Evolutionary conservation across 2,888 invertebrate species (phyloP).

Genomic region (Stenurella melanura): DNA sequence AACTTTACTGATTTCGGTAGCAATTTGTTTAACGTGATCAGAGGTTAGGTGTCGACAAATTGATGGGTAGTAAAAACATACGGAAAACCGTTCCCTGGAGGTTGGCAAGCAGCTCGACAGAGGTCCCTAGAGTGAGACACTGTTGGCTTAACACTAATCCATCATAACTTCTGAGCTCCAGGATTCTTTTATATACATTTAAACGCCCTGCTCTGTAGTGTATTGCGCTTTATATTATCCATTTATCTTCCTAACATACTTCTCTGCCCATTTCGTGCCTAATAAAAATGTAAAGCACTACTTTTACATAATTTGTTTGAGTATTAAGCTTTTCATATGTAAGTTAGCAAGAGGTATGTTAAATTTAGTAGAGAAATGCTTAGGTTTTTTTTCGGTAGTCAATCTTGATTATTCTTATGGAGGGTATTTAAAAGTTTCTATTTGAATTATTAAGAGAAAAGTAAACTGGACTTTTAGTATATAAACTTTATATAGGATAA

Average conservation of each 20-base stretch:
- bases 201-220: conserved; percentile 54
- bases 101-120: conserved; percentile 58
- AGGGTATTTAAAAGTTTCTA: conserved; percentile 9
- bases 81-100: conserved; percentile 44
- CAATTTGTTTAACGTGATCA: conserved; percentile 17
- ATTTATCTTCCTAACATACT: conserved; percentile 69
- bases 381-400: conserved; percentile 37
- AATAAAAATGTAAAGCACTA: conserved; percentile 72
- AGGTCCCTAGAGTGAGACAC: conserved; percentile 60
- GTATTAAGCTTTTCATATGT: conserved; percentile 67
- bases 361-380: conserved; percentile 30
- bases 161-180: conserved; percentile 68
- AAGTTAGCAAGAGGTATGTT: conserved; percentile 48
- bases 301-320: conserved; percentile 71
- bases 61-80: conserved; percentile 48
- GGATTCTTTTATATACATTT: conserved; percentile 64
- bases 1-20: conserved; percentile 18
- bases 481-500: conserved; percentile 36
- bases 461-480: conserved; percentile 20
- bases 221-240: conserved; percentile 64
- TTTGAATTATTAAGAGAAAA: conserved; percentile 22
- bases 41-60: conserved; percentile 33
- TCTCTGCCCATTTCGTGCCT: conserved; percentile 66
- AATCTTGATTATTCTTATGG: conserved; percentile 38
- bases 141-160: conserved; percentile 69